phyloP scores from a whole-genome alignment of 2,113 vertebrate species.

The Heterochromis multidens region DNA sequence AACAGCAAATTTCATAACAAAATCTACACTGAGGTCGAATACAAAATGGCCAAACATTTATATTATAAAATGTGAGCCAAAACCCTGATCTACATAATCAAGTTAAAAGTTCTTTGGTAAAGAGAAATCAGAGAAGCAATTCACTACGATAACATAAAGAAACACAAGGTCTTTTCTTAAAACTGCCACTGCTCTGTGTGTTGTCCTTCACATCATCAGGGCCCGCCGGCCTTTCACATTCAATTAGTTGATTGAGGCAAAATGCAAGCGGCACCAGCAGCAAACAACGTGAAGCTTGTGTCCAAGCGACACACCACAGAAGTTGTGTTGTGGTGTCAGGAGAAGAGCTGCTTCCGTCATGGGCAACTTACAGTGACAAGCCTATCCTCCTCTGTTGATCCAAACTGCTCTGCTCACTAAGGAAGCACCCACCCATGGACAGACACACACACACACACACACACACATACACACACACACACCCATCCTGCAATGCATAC shows the following conservation, averaged over 20 bases:
- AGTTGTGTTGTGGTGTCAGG: conserved; percentile 67
- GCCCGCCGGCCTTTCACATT: conserved; percentile 72
- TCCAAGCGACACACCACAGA: conserved; percentile 68
- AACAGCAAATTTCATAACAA: not conserved
- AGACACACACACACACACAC: not conserved
- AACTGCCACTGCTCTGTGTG: conserved; percentile 45
- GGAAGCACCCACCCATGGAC: conserved; percentile 1
- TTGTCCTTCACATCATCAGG: conserved; percentile 70
- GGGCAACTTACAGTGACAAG: conserved; percentile 66
- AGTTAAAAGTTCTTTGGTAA: not conserved
- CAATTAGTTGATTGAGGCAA: conserved; percentile 78
- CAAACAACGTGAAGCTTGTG: conserved; percentile 66
- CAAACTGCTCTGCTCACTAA: conserved; percentile 35
- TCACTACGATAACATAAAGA: conserved; percentile 15
- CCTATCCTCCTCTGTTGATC: conserved; percentile 57
- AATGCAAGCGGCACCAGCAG: conserved; percentile 73
- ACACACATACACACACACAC: not conserved
- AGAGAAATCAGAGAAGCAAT: not conserved
- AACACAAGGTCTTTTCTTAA: conserved; percentile 56
- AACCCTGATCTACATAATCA: not conserved
- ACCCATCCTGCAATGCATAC: not conserved
- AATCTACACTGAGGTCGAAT: not conserved
- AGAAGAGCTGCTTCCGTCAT: conserved; percentile 59
- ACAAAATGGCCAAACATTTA: not conserved
- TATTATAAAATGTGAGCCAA: not conserved